phyloP scores from a whole-genome alignment of 2,888 invertebrate genomes.

The Sicus ferrugineus region DNA sequence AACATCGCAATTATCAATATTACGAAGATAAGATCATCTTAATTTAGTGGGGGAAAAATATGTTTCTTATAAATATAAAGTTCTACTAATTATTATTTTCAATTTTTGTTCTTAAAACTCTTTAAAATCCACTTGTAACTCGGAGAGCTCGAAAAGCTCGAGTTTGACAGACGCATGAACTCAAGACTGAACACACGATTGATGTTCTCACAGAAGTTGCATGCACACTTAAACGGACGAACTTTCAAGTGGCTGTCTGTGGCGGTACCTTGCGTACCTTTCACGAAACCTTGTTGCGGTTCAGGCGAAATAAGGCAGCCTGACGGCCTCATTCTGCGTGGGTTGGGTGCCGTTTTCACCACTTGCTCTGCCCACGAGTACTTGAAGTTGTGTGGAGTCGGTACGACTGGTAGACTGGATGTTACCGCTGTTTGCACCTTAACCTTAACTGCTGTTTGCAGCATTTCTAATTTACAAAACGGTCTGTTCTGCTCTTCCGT shows the following conservation, averaged over 20 bases:
- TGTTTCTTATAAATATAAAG: no score
- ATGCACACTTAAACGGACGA: not conserved
- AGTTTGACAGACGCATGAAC: not conserved
- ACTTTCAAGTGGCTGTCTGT: not conserved
- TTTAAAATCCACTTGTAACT: no score
- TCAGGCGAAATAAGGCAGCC: not conserved
- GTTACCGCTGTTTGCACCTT: not conserved
- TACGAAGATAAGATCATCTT: no score
- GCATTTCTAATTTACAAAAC: not conserved
- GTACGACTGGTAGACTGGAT: not conserved
- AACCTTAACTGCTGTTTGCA: conserved; percentile 11
- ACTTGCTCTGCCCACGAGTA: not conserved
- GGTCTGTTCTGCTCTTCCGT: not conserved
- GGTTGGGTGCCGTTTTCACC: not conserved
- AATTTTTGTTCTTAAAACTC: no score
- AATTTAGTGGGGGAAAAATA: no score
- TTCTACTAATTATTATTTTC: no score
- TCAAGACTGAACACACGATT: not conserved
- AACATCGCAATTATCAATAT: no score
- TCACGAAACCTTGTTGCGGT: not conserved
- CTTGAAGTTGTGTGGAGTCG: not conserved
- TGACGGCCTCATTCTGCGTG: not conserved
- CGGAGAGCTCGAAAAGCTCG: not conserved
- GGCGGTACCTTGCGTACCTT: not conserved
- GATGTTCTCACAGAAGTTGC: not conserved